Evolutionary conservation across 1,140 invertebrate species (phyloP).

Genomic region (Scaptodrosophila lebanonensis): DNA sequence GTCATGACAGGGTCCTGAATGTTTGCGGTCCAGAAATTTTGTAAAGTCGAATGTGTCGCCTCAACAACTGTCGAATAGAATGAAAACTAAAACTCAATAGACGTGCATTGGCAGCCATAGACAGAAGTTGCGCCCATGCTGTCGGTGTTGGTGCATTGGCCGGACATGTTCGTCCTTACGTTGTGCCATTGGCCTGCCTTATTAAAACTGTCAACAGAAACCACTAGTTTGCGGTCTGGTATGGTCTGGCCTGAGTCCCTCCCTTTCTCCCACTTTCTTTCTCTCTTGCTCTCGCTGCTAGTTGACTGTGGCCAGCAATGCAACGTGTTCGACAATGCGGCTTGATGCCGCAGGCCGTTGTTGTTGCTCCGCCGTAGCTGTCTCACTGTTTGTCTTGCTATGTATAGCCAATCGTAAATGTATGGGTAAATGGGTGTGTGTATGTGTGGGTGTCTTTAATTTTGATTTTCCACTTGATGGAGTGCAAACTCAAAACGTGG

Average conservation of each 20-base stretch:
- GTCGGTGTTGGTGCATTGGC: too few relatives aligned
- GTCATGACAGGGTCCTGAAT: too few relatives aligned
- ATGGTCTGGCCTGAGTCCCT: neutral
- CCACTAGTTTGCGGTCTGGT: neutral
- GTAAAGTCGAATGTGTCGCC: too few relatives aligned
- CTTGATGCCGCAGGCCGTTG: conserved; percentile 28
- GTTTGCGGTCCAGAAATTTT: too few relatives aligned
- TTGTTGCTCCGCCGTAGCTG: conserved; percentile 25
- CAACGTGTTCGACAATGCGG: conserved; percentile 9
- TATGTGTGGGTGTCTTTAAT: conserved; percentile 38
- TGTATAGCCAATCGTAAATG: neutral
- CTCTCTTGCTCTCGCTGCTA: neutral
- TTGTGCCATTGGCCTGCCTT: conserved; percentile 35
- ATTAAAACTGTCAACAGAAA: conserved; percentile 42
- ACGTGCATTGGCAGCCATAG: too few relatives aligned
- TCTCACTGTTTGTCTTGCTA: conserved; percentile 7
- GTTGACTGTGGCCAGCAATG: neutral
- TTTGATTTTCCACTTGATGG: conserved; percentile 75
- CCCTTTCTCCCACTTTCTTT: too few relatives aligned
- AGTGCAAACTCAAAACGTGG: conserved; percentile 49
- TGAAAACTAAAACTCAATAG: too few relatives aligned
- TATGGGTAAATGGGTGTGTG: neutral
- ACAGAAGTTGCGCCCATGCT: too few relatives aligned
- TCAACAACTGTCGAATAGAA: too few relatives aligned
- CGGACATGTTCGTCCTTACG: conserved; percentile 28